Base-by-base conservation (phyloP, 2,888 invertebrate species). In the Trachelus stipa region DNA sequence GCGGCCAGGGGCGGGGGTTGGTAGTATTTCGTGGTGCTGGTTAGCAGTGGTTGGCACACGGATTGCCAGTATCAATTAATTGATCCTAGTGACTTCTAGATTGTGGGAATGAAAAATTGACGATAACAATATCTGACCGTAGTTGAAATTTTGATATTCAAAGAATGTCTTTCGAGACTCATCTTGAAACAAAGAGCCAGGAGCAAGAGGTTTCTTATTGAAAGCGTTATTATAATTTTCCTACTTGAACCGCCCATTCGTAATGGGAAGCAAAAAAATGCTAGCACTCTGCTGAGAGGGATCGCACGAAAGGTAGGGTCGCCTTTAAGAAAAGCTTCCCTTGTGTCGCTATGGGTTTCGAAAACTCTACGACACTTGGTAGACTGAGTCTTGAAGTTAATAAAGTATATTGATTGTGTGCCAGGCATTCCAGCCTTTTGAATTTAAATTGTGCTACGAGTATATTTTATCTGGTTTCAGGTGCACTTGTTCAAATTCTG, bases 401-500 rank as follows among this genome's bases (percentile, higher is more conserved):
- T 23, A 9, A 23, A 56, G 56, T 23, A 9, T 23, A 56, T 23
- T 56, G 56, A 56, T 23, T 23, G 23, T 9, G 6, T 56, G 1
- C 23, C 40, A 40, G 40, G 6, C 0, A 23, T 15, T 40, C 23
- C 15, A 15, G 0, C 23, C 23, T 56, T 23, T 56, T 40, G 12
- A 40, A 0, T 40, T 15, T 1, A 1, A 40, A 40, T 40, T 6
- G 4, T 15, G 15, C 1, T 1, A 40, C 6, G 40, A 40, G 40
- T 40, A 40, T 40, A 15, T 30, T 69, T 71, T 9, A 69, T 68
- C 78, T 77, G 71, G 69, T 89, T 90, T 1, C 91, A 96, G 97
- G 97, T 69, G 95, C 95, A 23, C 92, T 97, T 37, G 94, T 96
- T 15, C 97, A 97, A 92, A 94, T 97, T 80, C 93, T 95, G 12